These are phyloP conservation scores for Hetaerina americana DNA, from an alignment of 1,140 invertebrate genomes.

Conservation along the genomic window DNA sequence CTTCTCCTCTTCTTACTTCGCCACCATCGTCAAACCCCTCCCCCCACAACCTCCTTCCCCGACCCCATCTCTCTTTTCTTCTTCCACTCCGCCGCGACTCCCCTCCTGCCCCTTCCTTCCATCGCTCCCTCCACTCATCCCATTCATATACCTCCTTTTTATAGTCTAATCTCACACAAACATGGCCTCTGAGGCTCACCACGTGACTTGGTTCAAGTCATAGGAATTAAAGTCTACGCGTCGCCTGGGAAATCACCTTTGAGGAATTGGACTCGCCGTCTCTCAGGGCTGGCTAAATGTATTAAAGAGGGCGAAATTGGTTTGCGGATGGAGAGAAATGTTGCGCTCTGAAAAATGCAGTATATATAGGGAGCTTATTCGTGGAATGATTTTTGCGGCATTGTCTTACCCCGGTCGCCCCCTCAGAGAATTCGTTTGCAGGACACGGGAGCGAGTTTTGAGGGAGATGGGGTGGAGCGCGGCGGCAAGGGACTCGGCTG, in stretches of 20 bases:
- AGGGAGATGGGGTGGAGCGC: no score
- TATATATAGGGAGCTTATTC: no score
- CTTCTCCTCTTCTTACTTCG: background rate
- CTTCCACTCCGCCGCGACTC: background rate
- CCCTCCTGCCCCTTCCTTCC: background rate
- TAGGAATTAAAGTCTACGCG: background rate
- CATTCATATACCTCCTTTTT: background rate
- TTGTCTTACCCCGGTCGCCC: no score
- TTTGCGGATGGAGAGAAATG: background rate
- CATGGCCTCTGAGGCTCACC: background rate
- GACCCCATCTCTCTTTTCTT: background rate
- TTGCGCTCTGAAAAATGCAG: background rate
- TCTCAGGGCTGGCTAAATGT: background rate
- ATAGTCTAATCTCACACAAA: background rate
- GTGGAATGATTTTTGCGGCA: no score
- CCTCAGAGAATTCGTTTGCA: no score
- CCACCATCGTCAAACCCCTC: no score
- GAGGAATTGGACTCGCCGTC: background rate
- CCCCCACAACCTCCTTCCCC: background rate
- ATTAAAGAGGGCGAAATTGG: background rate
- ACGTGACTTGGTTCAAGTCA: background rate
- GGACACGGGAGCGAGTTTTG: no score
- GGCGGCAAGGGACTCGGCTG: no score
- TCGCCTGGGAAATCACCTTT: background rate
- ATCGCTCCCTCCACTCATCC: background rate